Evolutionary conservation across 2,113 vertebrate species (phyloP).

Genomic region (Riparia riparia): DNA sequence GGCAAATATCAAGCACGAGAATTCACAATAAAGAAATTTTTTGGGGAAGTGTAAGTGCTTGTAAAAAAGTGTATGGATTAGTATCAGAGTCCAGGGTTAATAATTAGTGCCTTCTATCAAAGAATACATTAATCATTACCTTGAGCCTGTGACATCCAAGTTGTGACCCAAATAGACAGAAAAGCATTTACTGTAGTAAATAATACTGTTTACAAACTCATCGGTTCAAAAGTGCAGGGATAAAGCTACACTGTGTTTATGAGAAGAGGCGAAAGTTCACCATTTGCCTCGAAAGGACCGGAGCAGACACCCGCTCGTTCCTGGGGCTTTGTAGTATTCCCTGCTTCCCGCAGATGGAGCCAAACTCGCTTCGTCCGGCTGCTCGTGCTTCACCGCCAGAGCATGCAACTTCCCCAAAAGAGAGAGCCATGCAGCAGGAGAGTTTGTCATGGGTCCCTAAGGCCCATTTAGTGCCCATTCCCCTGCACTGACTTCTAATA

Average conservation of each 20-base stretch:
- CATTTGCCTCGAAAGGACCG: not conserved
- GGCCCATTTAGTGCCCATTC: not conserved
- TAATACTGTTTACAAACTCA: not conserved
- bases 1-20: not conserved
- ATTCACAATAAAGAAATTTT: not conserved
- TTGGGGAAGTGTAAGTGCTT: not conserved
- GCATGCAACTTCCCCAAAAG: not conserved
- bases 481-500: not conserved
- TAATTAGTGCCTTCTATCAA: not conserved
- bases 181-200: not conserved
- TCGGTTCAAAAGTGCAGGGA: not conserved
- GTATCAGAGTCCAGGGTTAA: not conserved
- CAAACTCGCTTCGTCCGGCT: not conserved
- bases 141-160: not conserved
- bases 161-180: not conserved
- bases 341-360: slow-evolving; percentile 54
- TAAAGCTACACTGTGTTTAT: not conserved
- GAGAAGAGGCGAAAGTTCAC: not conserved
- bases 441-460: not conserved
- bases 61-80: not conserved
- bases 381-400: not conserved
- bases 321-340: not conserved
- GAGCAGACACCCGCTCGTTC: not conserved
- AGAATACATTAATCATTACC: not conserved
- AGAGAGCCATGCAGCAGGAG: not conserved